Evolutionary conservation across 2,888 invertebrate genomes (phyloP).

Genomic region (Sipunculus nudus): DNA sequence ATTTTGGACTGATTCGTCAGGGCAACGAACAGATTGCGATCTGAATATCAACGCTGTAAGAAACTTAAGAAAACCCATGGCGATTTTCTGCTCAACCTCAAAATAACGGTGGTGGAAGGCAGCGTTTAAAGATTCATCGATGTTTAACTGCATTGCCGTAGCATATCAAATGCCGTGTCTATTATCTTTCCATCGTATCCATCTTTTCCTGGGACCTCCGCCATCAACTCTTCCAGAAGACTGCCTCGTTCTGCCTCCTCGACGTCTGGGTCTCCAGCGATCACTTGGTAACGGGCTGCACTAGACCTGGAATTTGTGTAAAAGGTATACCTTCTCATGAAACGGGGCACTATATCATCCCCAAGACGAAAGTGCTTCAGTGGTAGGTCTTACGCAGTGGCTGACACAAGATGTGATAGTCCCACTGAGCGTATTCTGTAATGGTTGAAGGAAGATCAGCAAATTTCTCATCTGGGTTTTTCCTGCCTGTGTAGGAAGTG

Average conservation of each 20-base stretch:
- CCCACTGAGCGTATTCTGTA: slow-evolving; percentile 34
- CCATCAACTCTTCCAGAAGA: slow-evolving; percentile 44
- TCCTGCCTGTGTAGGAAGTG: slow-evolving; percentile 46
- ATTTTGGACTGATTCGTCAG: slow-evolving; percentile 45
- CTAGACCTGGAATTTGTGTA: not conserved
- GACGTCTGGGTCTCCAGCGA: slow-evolving; percentile 1
- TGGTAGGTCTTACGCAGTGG: slow-evolving; percentile 32
- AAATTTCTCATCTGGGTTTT: slow-evolving; percentile 45
- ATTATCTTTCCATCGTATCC: slow-evolving; percentile 39
- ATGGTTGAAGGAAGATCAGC: slow-evolving; percentile 50
- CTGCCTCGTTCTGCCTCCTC: slow-evolving; percentile 17
- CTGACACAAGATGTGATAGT: slow-evolving; percentile 46
- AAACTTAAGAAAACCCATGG: slow-evolving; percentile 10
- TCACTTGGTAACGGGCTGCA: slow-evolving; percentile 12
- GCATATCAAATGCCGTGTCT: slow-evolving; percentile 37
- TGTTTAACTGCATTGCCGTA: slow-evolving; percentile 1
- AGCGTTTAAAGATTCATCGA: slow-evolving; percentile 8
- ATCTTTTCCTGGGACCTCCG: slow-evolving; percentile 48
- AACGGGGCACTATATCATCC: slow-evolving; percentile 44
- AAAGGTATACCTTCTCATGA: slow-evolving; percentile 4
- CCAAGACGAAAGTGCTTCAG: slow-evolving; percentile 39
- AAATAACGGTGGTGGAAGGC: slow-evolving; percentile 22
- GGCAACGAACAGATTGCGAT: slow-evolving; percentile 41
- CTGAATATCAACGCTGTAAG: slow-evolving; percentile 17
- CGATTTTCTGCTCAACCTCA: slow-evolving; percentile 1